Base-by-base conservation (phyloP, 2,888 invertebrate species). In the Brachypalpus laphriformis region DNA sequence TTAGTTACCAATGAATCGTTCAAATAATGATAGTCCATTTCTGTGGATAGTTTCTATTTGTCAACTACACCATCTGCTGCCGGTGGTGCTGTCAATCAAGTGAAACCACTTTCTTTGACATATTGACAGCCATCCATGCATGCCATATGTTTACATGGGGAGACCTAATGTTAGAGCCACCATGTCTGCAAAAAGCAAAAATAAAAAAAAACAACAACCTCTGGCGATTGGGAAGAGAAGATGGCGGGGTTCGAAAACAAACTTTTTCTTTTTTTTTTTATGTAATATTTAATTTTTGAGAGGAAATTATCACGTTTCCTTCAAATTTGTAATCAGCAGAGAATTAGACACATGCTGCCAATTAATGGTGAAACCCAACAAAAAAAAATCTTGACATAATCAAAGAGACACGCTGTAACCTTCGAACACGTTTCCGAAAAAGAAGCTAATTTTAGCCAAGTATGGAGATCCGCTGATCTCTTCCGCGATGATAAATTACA, bases 81-180 rank as follows among this genome's bases (percentile, higher is more conserved):
- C 6, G 20, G 8, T 34, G 54, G 31, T n/a, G 34, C 16, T 56
- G 70, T 59, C 61, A 70, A 54, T 61, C 77, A 56, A 77, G 61
- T 45, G 63, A 37, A 54, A 70, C 51, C 22, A 77, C 77, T 77
- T 77, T 77, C 77, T 77, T 77, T 31, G 18, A 8, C 6, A 54
- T 61, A 54, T 47, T 63, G 31, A 42, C 31, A 54, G 54, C 22
- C 28, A n/a, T 28, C 14, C 61, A 68, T 54, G 61, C 68, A 51
- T 42, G 51, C 57, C 66, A 37, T 14, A 59, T 9, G 9, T 20
- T 8, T 11, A 18, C 8, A 16, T 6, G 5, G 31, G 14, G 5
- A 28, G 14, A 18, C 34, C 20, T 20, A 20, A 34, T 2, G n/a
- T n/a, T n/a, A n/a, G 2, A n/a, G 37, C 40, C 61, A 25, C 25